phyloP scores from a whole-genome alignment of 2,797 vertebrate genomes.

The Myotis vivesi region DNA sequence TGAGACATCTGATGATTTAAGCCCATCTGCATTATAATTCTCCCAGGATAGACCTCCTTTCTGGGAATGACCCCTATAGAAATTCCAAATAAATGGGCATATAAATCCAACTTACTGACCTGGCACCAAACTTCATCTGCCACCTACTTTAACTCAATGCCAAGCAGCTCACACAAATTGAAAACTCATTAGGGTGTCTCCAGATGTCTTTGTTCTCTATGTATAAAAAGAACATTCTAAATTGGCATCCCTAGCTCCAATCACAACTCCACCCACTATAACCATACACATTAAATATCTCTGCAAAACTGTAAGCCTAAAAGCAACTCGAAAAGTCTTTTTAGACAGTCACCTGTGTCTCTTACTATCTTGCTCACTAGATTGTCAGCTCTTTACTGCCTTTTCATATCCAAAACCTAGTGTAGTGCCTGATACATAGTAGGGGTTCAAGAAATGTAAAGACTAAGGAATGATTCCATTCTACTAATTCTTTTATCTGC shows the following conservation, averaged over 20 bases:
- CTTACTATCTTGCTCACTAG: background rate
- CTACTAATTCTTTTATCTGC: background rate
- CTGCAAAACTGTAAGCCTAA: constrained; percentile 1
- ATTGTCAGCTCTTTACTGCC: background rate
- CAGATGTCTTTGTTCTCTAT: constrained; percentile 22
- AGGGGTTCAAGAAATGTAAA: background rate
- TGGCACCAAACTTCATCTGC: constrained; percentile 12
- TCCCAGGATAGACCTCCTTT: background rate
- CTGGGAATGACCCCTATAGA: constrained; percentile 38
- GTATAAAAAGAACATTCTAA: constrained; percentile 47
- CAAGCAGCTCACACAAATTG: constrained; percentile 43
- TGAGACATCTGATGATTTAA: background rate
- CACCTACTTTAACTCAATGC: background rate
- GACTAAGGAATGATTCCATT: background rate
- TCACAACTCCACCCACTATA: background rate
- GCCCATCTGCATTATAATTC: background rate
- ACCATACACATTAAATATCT: background rate
- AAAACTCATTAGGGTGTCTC: constrained; percentile 53
- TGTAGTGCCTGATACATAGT: background rate
- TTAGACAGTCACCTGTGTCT: background rate
- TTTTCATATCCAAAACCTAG: background rate
- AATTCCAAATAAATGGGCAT: background rate
- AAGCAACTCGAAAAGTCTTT: background rate
- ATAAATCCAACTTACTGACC: constrained; percentile 37
- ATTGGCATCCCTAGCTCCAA: background rate